Percentiles rank a stretch among this genome's conserved stretches.
Conservation (phyloP, 1,140 invertebrate genomes). For the Bemisia tabaci region DNA sequence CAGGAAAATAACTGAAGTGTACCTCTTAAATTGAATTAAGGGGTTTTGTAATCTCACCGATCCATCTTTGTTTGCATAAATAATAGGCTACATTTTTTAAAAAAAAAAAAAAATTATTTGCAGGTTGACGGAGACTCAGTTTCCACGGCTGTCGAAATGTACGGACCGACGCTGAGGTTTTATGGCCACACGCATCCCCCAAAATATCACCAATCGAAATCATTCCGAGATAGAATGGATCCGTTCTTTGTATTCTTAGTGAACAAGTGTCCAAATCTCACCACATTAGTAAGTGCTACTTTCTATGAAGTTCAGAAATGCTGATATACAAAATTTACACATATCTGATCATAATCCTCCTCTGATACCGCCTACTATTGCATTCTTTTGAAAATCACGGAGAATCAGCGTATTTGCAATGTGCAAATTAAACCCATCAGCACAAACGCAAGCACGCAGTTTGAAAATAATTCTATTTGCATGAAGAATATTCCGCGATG, state of each 20-base stretch:
- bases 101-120: constrained; percentile 11
- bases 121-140: constrained; percentile 35
- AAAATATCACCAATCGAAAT: constrained; percentile 39
- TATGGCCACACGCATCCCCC: constrained; percentile 50
- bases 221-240: constrained; percentile 51
- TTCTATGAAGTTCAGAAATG: background rate
- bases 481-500: no score
- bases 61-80: background rate
- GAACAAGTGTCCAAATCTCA: constrained; percentile 44
- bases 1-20: no score
- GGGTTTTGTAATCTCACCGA: no score
- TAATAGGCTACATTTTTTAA: background rate
- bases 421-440: no score
- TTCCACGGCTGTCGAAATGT: constrained; percentile 40
- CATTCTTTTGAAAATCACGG: no score
- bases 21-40: no score
- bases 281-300: constrained; percentile 39
- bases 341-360: no score
- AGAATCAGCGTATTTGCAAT: no score
- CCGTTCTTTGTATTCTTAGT: constrained; percentile 42
- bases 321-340: background rate
- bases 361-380: no score
- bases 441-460: no score
- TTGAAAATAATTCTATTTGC: no score
- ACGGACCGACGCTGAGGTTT: constrained; percentile 37